Conservation (phyloP, 2,888 invertebrate genomes). For the Macrosiphum euphorbiae region DNA sequence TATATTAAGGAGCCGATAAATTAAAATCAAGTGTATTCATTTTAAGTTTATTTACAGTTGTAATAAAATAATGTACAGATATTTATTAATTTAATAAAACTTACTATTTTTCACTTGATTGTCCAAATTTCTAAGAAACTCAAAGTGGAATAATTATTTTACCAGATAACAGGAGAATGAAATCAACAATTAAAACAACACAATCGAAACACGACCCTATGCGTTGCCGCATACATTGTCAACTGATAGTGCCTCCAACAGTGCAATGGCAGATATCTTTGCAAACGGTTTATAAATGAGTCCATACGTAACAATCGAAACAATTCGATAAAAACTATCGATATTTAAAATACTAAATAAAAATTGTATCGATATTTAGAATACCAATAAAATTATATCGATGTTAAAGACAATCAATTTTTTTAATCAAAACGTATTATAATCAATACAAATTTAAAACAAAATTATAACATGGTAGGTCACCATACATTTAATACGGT, state of each 20-base stretch:
- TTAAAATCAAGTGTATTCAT: background rate
- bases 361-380: conserved; percentile 21
- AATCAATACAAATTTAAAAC: background rate
- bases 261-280: background rate
- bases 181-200: background rate
- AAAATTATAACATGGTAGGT: background rate
- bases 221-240: background rate
- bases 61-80: background rate
- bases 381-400: background rate
- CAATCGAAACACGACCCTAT: background rate
- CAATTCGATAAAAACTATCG: conserved; percentile 31
- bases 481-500: background rate
- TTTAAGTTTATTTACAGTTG: background rate
- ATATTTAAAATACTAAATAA: background rate
- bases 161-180: background rate
- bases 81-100: background rate
- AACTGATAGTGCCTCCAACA: conserved; percentile 27
- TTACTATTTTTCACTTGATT: conserved; percentile 8
- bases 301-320: conserved; percentile 24
- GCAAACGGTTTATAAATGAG: conserved; percentile 47
- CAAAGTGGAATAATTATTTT: background rate
- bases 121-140: background rate
- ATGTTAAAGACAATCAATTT: conserved; percentile 15
- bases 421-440: background rate
- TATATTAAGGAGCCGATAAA: background rate